phyloP scores from a whole-genome alignment of 2,888 invertebrate genomes.

The Leistus spinibarbis region DNA sequence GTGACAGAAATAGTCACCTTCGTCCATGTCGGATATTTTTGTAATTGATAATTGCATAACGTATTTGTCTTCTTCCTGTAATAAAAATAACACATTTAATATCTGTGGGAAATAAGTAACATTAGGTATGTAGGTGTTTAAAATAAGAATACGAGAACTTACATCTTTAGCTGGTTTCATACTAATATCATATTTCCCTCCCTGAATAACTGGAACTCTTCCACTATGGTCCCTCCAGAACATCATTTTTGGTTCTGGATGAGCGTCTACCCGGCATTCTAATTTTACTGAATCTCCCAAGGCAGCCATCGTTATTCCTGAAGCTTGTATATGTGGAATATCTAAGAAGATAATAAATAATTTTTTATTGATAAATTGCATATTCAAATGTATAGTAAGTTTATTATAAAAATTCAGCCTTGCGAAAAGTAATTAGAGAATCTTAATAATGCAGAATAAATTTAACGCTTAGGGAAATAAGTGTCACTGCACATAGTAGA shows the following conservation, averaged over 20 bases:
- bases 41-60: constrained; percentile 77
- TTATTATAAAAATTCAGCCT: background rate
- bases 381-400: background rate
- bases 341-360: constrained; percentile 61
- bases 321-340: constrained; percentile 76
- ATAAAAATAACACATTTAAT: constrained; percentile 24
- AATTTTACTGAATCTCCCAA: constrained; percentile 77
- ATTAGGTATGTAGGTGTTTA: background rate
- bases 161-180: constrained; percentile 66
- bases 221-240: constrained; percentile 82
- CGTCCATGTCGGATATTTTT: constrained; percentile 72
- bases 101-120: background rate
- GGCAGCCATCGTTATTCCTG: constrained; percentile 77
- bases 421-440: constrained; percentile 6
- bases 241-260: constrained; percentile 79
- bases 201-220: constrained; percentile 75
- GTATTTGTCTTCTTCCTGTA: constrained; percentile 69
- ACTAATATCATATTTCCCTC: constrained; percentile 74
- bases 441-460: too few species aligned
- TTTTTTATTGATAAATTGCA: background rate
- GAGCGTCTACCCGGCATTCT: constrained; percentile 78
- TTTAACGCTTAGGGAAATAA: too few species aligned
- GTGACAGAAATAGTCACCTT: constrained; percentile 83
- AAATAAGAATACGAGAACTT: constrained; percentile 44
- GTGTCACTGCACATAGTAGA: too few species aligned